Evolutionary conservation across 2,113 vertebrate genomes (phyloP).

Genomic region (Lepus americanus): DNA sequence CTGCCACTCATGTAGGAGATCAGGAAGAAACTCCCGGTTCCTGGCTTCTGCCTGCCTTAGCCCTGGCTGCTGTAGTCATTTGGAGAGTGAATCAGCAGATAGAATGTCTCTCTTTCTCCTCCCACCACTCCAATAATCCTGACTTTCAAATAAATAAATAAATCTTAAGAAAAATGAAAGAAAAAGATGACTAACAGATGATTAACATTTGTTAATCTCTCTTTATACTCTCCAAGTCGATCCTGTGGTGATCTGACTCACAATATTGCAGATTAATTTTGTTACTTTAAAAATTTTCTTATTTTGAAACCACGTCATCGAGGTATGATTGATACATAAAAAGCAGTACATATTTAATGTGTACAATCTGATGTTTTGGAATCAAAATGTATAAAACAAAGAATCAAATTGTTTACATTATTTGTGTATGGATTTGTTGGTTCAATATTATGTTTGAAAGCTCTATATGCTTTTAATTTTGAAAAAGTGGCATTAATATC

Average conservation of each 20-base stretch:
- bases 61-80: too few relatives aligned
- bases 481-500: background rate
- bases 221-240: background rate
- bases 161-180: too few relatives aligned
- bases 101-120: too few relatives aligned
- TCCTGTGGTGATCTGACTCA: background rate
- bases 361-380: background rate
- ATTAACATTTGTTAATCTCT: background rate
- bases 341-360: background rate
- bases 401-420: background rate
- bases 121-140: too few relatives aligned
- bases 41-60: too few relatives aligned
- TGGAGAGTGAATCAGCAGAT: too few relatives aligned
- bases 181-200: too few relatives aligned
- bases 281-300: background rate
- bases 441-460: background rate
- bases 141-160: too few relatives aligned
- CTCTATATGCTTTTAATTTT: background rate
- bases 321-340: background rate
- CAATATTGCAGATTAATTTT: background rate
- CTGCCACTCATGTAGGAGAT: too few relatives aligned
- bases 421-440: conserved; percentile 9
- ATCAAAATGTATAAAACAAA: conserved; percentile 13
- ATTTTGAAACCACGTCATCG: background rate
- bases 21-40: too few relatives aligned